Evolutionary conservation across 2,113 vertebrate species (phyloP).

Genomic region (Phrynocephalus versicolor): DNA sequence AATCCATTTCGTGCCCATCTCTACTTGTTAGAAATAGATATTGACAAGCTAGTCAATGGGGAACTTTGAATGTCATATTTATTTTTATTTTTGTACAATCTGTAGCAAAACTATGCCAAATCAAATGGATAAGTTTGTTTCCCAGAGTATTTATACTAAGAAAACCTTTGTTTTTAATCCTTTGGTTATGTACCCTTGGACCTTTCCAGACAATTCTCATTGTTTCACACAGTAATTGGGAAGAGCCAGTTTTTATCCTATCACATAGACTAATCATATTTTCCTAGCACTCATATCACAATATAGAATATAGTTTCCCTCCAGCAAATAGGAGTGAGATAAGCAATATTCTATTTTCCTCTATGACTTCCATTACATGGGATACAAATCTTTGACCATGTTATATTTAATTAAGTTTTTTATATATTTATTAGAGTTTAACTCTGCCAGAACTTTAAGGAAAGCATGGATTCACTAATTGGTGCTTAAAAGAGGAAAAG

Average conservation of each 20-base stretch:
- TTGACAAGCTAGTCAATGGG: not conserved
- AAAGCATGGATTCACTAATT: not conserved
- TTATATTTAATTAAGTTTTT: not conserved
- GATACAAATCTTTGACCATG: no score
- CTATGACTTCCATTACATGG: no score
- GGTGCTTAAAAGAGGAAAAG: not conserved
- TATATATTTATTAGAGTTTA: not conserved
- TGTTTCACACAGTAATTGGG: not conserved
- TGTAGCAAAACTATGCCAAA: not conserved
- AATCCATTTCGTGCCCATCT: no score
- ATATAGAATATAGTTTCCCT: not conserved
- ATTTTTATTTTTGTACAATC: not conserved
- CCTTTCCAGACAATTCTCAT: slow-evolving; percentile 12
- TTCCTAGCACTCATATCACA: not conserved
- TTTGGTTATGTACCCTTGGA: slow-evolving; percentile 61
- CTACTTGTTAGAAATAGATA: no score
- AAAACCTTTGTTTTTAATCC: slow-evolving; percentile 80
- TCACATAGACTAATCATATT: not conserved
- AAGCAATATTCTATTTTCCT: not conserved
- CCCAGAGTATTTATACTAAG: fast-evolving
- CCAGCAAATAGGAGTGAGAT: not conserved
- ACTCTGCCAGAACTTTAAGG: no score
- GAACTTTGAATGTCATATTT: not conserved
- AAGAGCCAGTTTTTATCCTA: not conserved
- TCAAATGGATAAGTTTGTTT: fast-evolving